Percentiles rank a stretch among this genome's conserved stretches.
These are phyloP conservation scores for Zosterops borbonicus DNA, from an alignment of 2,113 vertebrate genomes.

Conservation along the genomic window DNA sequence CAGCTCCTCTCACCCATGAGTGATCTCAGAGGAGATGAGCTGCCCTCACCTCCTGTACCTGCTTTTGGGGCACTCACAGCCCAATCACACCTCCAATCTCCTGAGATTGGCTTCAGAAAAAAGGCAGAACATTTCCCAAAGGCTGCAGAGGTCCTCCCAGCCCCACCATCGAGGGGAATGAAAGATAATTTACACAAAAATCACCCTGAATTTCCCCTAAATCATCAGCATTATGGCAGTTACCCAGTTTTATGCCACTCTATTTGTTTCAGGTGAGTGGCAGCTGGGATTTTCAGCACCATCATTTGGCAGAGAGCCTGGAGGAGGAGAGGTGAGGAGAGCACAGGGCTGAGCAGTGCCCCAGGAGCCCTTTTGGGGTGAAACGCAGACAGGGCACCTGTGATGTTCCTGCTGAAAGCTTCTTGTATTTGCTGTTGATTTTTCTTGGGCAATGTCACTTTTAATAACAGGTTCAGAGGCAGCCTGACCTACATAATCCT, in stretches of 20 bases:
- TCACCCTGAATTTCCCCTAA: neutral
- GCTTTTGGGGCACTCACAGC: neutral
- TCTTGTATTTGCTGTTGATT: neutral
- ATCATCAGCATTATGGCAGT: neutral
- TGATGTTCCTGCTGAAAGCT: neutral
- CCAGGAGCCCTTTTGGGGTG: neutral
- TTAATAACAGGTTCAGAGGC: neutral
- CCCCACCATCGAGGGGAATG: neutral
- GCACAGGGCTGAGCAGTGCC: neutral
- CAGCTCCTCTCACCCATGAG: neutral
- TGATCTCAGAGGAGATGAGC: neutral
- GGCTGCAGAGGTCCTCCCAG: neutral
- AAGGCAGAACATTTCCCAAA: neutral
- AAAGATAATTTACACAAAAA: neutral
- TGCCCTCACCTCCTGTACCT: neutral
- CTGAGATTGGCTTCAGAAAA: neutral
- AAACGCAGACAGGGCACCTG: neutral
- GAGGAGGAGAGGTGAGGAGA: neutral
- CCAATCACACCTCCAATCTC: accelerated
- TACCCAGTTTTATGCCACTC: neutral
- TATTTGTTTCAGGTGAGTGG: neutral
- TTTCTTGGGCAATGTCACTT: neutral
- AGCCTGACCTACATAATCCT: conserved; percentile 14
- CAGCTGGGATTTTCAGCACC: neutral
- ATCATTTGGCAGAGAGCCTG: neutral